Base-by-base conservation (phyloP, 2,113 vertebrate genomes). In the Labeo catla region DNA sequence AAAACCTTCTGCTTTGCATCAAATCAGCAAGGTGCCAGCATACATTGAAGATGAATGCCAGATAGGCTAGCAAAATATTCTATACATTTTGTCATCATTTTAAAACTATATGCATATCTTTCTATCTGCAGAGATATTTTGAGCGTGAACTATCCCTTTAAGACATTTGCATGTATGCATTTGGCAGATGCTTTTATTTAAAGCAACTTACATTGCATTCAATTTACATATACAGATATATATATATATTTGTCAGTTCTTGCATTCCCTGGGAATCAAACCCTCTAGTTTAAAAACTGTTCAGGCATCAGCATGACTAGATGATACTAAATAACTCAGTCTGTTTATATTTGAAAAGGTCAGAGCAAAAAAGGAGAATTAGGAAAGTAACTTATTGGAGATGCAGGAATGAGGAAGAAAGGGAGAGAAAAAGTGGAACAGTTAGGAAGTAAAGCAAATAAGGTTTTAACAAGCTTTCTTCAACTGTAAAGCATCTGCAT, bases 401-500 rank as follows among this genome's bases (percentile, higher is more conserved):
- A 79, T 45, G 85, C 61, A 68, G 80, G 72, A 59, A 87, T 45
- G 50, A 82, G 36, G 47, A 73, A 43, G 43, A 34, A 36, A 50
- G 63, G 19, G 11, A 34, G 68, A 61, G 72, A 54, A 43, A 73
- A 50, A 72, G 19, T 65, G 9, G 59, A 80, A 59, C 8, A 81
- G 36, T 21, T 54, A 65, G 50, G 49, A 11, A 23, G 54, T 16
- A 43, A 36, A 73, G 83, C 89, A 93, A 94, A 93, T 93, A 92
- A 91, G 88, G 91, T 89, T 86, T 92, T 92, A 91, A 93, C 13
- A 68, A 52, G 80, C 89, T 91, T 90, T 92, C 86, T 82, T 87
- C 76, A 88, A 90, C 89, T 86, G 78, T 90, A 88, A 90, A 91
- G 86, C 89, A 91, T 93, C 90, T 91, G 92, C 86, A 89, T 84